Evolutionary conservation across 2,888 invertebrate species (phyloP), one percentile per base, ranked within the genome.

Genomic region (Scaptomyza parva): DNA sequence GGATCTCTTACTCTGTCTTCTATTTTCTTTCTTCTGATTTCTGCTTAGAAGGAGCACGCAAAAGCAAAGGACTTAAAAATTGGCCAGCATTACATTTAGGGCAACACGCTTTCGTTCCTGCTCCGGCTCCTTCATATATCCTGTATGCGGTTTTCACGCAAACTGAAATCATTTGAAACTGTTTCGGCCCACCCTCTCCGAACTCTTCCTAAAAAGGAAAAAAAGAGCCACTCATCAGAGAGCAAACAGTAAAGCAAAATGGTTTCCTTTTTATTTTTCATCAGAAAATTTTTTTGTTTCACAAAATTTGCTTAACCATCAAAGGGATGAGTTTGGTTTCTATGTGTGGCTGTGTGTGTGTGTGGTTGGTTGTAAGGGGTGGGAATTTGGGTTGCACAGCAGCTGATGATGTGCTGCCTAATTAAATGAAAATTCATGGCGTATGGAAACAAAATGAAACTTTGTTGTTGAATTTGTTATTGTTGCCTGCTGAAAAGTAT

Each of bases 391-490:
- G 28, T 4, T 22, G 52, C 14, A n/a, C 20, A 43, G 75, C 58
- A 69, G 63, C 74, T 68, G 75, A 70, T 72, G 68, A 79, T 58
- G 51, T 64, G 66, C 75, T 78, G 76, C 76, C 84, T 86, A 85
- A 85, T 86, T 85, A 85, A 86, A 85, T 86, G 76, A 86, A 84
- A 86, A 84, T 82, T 80, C 83, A 84, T 86, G 82, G 85, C 85
- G 76, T 82, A 76, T 78, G 70, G 67, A 59, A 47, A 41, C 57
- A 57, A 72, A 70, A 63, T 51, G 62, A 83, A 83, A 84, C 61
- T 77, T 78, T 80, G 58, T 71, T 60, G 2, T 18, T n/a, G n/a
- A n/a, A n/a, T n/a, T n/a, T n/a, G n/a, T n/a, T n/a, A n/a, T 55
- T 65, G 28, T 57, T 74, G 39, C 40, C 44, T 60, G 73, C 40